Conservation (phyloP, 2,797 vertebrate genomes). For the Odontamblyopus rebecca region DNA sequence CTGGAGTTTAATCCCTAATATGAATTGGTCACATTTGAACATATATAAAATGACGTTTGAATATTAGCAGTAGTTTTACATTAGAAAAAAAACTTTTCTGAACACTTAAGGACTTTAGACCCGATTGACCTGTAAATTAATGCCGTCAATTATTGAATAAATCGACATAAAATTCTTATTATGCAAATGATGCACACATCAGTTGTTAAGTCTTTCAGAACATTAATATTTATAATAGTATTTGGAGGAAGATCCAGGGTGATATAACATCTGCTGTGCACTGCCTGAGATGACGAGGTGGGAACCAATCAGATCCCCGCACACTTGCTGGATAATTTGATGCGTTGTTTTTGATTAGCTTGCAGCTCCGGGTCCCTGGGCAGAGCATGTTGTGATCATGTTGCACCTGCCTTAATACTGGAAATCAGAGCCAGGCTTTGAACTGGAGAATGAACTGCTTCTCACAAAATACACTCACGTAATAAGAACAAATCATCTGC, state of each 20-base stretch:
- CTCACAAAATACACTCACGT: constrained; percentile 21
- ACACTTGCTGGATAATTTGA: constrained; percentile 5
- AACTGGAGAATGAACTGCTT: constrained; percentile 25
- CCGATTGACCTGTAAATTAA: background rate
- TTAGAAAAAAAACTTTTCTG: background rate
- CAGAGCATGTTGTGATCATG: background rate
- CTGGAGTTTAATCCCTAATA: background rate
- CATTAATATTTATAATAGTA: constrained; percentile 7
- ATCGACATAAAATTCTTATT: background rate
- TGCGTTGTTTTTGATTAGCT: constrained; percentile 16
- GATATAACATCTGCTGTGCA: constrained; percentile 10
- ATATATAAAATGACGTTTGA: background rate
- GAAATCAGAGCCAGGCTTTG: constrained; percentile 29
- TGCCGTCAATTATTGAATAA: background rate
- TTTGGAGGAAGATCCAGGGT: background rate
- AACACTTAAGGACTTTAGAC: background rate
- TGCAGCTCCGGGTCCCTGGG: constrained; percentile 3
- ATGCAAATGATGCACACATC: background rate
- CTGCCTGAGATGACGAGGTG: constrained; percentile 1
- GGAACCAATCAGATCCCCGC: constrained; percentile 1
- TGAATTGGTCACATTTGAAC: too few relatives aligned
- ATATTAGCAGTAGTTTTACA: background rate
- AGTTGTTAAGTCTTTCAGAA: constrained; percentile 1
- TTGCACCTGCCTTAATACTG: constrained; percentile 13
- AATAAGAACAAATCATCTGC: constrained; percentile 12